Base-by-base conservation (phyloP, 2,113 vertebrate genomes). In the Pitta sordida region DNA sequence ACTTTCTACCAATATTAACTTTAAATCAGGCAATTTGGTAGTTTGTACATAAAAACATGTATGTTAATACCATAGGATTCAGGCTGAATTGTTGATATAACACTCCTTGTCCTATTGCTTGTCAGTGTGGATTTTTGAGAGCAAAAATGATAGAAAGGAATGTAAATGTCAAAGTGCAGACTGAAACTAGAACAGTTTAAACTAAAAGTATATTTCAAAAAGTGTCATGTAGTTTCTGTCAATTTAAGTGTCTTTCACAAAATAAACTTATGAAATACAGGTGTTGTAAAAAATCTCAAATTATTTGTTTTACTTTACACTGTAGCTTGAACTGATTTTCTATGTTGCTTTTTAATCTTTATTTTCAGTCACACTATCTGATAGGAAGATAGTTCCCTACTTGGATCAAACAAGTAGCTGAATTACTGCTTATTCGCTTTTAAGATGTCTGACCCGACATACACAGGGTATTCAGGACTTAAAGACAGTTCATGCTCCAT, bases 401-500 rank as follows among this genome's bases (percentile, higher is more conserved):
- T 21, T 86, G 16, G 63, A 60, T 8, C 56, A 71, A 59, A 71
- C 44, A 18, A 87, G 49, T 17, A 69, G 11, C 0, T 81, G 10
- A 81, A 48, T 76, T 86, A 30, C n/a, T 44, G 14, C 71, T 89
- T 80, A 63, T 48, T 8, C 4, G 18, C 76, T 91, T 85, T 82
- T 75, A 64, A 52, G 15, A 18, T 68, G 19, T n/a, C 39, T 55
- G 49, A 91, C 69, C 39, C 53, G 52, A 24, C 39, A 51, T 26
- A 55, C 0, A 0, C 6, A 79, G 2, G 3, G 2, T 30, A 51
- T 17, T 73, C 34, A 53, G 11, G 23, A 52, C 76, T 85, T 79
- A 75, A 73, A 94, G 21, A 27, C 36, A 79, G 52, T n/a, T 71
- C 29, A 44, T 44, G 11, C 21, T 81, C 26, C 51, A 11, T 59